These are phyloP conservation scores for Polypedilum pembai DNA, from an alignment of 1,140 invertebrate genomes.

Conservation along the genomic window DNA sequence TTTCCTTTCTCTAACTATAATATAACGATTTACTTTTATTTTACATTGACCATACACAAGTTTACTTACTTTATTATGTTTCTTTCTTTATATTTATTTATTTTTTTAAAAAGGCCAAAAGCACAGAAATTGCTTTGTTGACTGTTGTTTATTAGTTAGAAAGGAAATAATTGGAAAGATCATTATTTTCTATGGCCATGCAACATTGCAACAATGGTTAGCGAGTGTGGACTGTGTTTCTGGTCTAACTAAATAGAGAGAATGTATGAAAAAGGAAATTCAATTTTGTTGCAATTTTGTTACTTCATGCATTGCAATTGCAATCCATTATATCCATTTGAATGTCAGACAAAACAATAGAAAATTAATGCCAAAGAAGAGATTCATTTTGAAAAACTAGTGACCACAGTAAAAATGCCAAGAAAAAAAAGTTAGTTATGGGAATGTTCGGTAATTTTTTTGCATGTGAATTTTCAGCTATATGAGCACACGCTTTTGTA, in stretches of 20 bases:
- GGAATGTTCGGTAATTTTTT: too few relatives aligned
- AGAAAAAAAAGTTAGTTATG: too few relatives aligned
- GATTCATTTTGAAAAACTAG: neutral
- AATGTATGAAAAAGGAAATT: neutral
- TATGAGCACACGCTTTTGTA: too few relatives aligned
- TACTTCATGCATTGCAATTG: slow-evolving; percentile 5
- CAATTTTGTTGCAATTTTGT: slow-evolving; percentile 13
- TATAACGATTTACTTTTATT: neutral
- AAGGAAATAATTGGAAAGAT: slow-evolving; percentile 13
- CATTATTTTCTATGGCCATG: neutral
- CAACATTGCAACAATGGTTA: neutral
- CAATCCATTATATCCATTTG: neutral
- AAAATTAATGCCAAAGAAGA: neutral
- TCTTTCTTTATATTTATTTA: neutral
- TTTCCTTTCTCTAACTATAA: neutral
- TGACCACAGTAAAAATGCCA: slow-evolving; percentile 1
- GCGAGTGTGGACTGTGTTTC: neutral
- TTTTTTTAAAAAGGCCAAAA: neutral
- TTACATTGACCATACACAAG: neutral
- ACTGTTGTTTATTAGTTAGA: slow-evolving; percentile 13
- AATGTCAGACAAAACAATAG: neutral
- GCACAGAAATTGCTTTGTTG: neutral
- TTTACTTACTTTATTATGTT: neutral
- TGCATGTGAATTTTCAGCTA: too few relatives aligned
- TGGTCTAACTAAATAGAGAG: neutral